These are phyloP conservation scores for Planococcus citri DNA, from an alignment of 1,140 invertebrate genomes.

Conservation along the genomic window DNA sequence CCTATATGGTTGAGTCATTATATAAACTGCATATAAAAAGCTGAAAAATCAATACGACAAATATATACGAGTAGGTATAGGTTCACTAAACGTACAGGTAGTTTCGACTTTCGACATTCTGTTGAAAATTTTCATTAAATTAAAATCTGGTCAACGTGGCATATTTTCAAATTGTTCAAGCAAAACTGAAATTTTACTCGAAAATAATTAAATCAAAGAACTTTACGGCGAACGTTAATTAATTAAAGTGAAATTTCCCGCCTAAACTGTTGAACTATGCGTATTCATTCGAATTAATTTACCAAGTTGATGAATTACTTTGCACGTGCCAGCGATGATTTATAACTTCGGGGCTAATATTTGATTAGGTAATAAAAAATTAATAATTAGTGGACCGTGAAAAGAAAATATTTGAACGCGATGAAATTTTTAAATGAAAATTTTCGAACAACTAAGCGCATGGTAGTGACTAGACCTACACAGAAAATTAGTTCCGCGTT, in stretches of 20 bases:
- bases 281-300: not conserved
- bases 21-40: not conserved
- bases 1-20: not conserved
- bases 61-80: no score
- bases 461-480: no score
- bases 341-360: not conserved
- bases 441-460: no score
- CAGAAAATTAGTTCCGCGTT: no score
- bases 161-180: no score
- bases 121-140: not conserved
- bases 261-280: not conserved
- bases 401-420: not conserved
- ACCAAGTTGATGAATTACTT: slow-evolving; percentile 7
- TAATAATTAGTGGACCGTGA: not conserved
- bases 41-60: not conserved
- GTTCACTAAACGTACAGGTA: no score
- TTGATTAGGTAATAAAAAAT: not conserved
- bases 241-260: not conserved
- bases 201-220: not conserved
- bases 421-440: no score
- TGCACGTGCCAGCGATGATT: not conserved
- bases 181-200: not conserved
- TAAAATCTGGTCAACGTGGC: not conserved
- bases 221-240: not conserved
- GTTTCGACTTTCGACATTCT: no score